A percentile compares a stretch with the other conserved stretches of the same genome.
Evolutionary conservation across 2,797 vertebrate species (phyloP).

Genomic region (Esox lucius): DNA sequence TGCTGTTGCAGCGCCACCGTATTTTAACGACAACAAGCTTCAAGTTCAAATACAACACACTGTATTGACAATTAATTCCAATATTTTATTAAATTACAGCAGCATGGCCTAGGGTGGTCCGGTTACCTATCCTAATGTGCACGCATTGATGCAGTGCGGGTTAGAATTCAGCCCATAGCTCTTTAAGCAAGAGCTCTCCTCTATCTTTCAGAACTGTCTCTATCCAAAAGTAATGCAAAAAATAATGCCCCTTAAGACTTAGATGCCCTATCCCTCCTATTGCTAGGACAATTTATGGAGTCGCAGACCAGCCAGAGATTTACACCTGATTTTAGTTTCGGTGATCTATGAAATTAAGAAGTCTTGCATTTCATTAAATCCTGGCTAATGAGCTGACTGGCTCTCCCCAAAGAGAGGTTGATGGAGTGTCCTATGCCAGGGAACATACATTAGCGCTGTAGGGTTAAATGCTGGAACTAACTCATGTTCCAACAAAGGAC

Average conservation of each 20-base stretch:
- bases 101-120: not conserved
- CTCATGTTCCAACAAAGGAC: constrained; percentile 99
- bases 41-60: not conserved
- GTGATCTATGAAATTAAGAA: constrained; percentile 97
- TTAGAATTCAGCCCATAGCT: too few species aligned
- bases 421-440: constrained; percentile 92
- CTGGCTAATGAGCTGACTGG: constrained; percentile 98
- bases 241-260: too few species aligned
- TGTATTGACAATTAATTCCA: not conserved
- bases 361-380: constrained; percentile 99
- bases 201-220: too few species aligned
- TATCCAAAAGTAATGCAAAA: too few species aligned
- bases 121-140: too few species aligned
- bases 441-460: constrained; percentile 98
- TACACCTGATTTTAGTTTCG: constrained; percentile 94
- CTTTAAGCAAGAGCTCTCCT: too few species aligned
- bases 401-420: constrained; percentile 98
- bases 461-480: constrained; percentile 99
- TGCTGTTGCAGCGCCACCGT: not conserved
- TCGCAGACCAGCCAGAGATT: constrained; percentile 81
- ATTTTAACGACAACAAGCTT: not conserved
- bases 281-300: constrained; percentile 47
- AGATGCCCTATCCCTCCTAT: constrained; percentile 5
- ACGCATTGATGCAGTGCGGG: too few species aligned
- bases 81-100: not conserved